Evolutionary conservation across 2,113 vertebrate genomes (phyloP).

Genomic region (Heloderma charlesbogerti): DNA sequence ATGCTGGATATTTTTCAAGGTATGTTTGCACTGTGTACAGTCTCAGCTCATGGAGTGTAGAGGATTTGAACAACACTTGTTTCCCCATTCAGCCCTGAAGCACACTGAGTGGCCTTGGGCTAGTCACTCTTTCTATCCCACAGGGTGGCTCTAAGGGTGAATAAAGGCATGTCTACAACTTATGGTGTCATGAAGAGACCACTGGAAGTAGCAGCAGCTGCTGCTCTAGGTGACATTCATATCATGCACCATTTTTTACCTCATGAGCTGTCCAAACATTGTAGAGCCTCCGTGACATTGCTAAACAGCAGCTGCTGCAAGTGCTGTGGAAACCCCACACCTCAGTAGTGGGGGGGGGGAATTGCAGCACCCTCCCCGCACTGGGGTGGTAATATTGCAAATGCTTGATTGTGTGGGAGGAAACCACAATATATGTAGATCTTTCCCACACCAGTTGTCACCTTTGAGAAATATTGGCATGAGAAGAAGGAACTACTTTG

Average conservation of each 20-base stretch:
- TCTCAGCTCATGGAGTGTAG: not conserved
- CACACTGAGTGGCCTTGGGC: not conserved
- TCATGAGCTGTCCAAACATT: not conserved
- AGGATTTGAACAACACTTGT: slow-evolving; percentile 31
- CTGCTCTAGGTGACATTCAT: not conserved
- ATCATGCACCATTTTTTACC: not conserved
- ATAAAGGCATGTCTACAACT: not conserved
- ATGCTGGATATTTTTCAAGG: slow-evolving; percentile 18
- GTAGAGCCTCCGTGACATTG: not conserved
- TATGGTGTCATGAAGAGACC: not conserved
- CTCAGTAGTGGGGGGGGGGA: no score
- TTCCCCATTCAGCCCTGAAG: slow-evolving; percentile 28
- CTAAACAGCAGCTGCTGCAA: not conserved
- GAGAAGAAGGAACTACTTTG: no score
- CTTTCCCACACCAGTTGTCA: not conserved
- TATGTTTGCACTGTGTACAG: not conserved
- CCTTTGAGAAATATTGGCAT: not conserved
- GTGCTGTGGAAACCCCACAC: not conserved
- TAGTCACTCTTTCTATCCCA: slow-evolving; percentile 26
- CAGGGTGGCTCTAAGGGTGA: not conserved
- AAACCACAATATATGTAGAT: not conserved
- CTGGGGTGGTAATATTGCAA: not conserved
- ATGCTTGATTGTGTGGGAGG: not conserved
- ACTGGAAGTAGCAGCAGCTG: not conserved
- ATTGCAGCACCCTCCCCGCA: not conserved